Evolutionary conservation across 2,113 vertebrate species (phyloP).

Genomic region (Cacatua alba): DNA sequence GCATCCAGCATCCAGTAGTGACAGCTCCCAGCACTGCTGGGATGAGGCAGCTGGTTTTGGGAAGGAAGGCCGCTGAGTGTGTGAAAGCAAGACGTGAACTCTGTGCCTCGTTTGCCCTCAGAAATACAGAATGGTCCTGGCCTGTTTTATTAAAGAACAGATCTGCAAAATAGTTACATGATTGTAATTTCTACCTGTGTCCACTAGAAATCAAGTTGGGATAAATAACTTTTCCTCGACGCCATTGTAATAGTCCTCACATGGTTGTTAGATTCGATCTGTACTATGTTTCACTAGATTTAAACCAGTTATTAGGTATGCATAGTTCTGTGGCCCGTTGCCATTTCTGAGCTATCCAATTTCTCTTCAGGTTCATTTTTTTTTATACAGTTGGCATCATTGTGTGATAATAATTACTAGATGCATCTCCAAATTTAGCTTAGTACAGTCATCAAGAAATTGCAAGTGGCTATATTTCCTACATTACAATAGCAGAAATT

Average conservation of each 20-base stretch:
- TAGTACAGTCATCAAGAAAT: not conserved
- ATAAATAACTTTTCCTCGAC: not conserved
- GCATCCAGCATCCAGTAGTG: rapidly evolving
- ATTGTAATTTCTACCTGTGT: not conserved
- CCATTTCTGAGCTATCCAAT: not conserved
- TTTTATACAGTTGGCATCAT: not conserved
- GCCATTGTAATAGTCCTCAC: not conserved
- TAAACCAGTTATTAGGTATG: not conserved
- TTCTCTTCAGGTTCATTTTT: not conserved
- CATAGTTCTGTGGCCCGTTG: not conserved
- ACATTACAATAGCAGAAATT: not conserved
- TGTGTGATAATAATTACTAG: not conserved
- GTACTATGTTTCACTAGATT: not conserved
- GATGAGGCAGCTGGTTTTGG: not conserved
- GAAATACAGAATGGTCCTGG: not conserved
- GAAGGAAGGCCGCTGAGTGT: not conserved
- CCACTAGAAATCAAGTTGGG: not conserved
- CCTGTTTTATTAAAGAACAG: not conserved
- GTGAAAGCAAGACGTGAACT: not conserved
- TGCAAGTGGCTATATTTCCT: not conserved
- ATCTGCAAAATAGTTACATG: not conserved
- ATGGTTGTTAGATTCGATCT: not conserved
- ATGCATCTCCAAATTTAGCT: not conserved
- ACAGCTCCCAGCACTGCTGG: not conserved
- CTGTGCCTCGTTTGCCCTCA: not conserved